Evolutionary conservation across 2,888 invertebrate genomes (phyloP).

Genomic region (Pseudococcus viburni): DNA sequence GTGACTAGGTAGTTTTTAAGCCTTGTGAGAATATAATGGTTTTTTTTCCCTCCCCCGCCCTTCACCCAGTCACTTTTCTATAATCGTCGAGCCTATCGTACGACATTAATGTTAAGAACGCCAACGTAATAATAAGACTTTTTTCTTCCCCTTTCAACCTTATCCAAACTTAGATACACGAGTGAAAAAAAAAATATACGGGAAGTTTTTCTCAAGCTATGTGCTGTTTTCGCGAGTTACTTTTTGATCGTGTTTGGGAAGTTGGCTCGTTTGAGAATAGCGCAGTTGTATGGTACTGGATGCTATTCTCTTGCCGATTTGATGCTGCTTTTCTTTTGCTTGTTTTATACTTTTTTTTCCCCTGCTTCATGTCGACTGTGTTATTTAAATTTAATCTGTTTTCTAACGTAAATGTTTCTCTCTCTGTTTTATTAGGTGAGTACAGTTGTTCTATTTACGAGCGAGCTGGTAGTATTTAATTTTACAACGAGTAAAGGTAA

Average conservation of each 20-base stretch:
- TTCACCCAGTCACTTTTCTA: neutral
- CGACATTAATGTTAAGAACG: conserved; percentile 27
- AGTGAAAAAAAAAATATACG: neutral
- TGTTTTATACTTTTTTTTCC: neutral
- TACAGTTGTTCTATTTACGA: conserved; percentile 11
- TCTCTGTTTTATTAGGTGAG: conserved; percentile 7
- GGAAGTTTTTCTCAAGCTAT: neutral
- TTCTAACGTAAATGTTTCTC: conserved; percentile 7
- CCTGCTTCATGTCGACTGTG: neutral
- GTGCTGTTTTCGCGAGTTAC: conserved; percentile 2
- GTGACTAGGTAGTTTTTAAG: conserved; percentile 38
- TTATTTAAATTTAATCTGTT: conserved; percentile 43
- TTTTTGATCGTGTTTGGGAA: conserved; percentile 37
- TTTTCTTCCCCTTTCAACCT: neutral
- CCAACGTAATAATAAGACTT: conserved; percentile 28
- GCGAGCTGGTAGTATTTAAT: conserved; percentile 15
- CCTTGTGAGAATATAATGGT: conserved; percentile 41
- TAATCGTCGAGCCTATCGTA: conserved; percentile 36
- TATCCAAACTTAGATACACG: neutral
- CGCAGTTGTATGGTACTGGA: neutral
- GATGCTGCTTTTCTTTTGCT: neutral
- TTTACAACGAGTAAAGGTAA: neutral
- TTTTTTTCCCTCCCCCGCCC: neutral
- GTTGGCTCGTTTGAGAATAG: conserved; percentile 38
- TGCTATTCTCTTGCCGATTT: conserved; percentile 29